Evolutionary conservation across 2,113 vertebrate genomes (phyloP), one percentile per base, ranked within the genome.

Genomic region (Phoenicopterus ruber): DNA sequence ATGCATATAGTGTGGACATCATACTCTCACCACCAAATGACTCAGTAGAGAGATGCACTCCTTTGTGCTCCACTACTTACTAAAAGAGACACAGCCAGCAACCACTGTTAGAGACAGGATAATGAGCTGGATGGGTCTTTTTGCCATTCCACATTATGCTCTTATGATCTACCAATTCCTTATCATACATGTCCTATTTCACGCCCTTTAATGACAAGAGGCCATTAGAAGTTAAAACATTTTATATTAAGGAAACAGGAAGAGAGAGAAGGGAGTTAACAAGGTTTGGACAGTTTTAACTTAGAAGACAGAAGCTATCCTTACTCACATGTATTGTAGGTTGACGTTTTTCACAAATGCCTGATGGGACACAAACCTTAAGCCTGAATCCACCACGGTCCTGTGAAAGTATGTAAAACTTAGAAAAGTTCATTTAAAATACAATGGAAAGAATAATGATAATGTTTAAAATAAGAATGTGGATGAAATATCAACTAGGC

Each of bases 241-340:
- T 88, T 95, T 63, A 47, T 52, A 31, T 74, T 84, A 79, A 66
- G 42, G 88, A 81, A 91, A 65, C 61, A 87, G 34, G 47, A 90
- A 94, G 78, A 78, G 65, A 95, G 80, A 80, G 52, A 91, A n/a
- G 72, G 49, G n/a, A 54, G 49, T 36, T 44, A 47, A 34, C 67
- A 82, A 67, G 73, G 38, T 10, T 63, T n/a, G 85, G 78, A 46
- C 49, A 73, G 54, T 42, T 69, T 76, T 58, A 65, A 38, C 59
- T 61, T 71, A 28, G n/a, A 79, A 94, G 78, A 58, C 55, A 87
- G 77, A 90, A 77, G 61, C 49, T 55, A 20, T 46, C 28, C 86
- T 95, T 93, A 99, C 99, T 99, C 96, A 99, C 99, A 99, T 97
- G 92, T 99, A 98, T 80, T 99, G 99, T 61, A 99, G 97, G 84